Base-by-base conservation (phyloP, 2,113 vertebrate species). In the Pelmatolapia mariae region DNA sequence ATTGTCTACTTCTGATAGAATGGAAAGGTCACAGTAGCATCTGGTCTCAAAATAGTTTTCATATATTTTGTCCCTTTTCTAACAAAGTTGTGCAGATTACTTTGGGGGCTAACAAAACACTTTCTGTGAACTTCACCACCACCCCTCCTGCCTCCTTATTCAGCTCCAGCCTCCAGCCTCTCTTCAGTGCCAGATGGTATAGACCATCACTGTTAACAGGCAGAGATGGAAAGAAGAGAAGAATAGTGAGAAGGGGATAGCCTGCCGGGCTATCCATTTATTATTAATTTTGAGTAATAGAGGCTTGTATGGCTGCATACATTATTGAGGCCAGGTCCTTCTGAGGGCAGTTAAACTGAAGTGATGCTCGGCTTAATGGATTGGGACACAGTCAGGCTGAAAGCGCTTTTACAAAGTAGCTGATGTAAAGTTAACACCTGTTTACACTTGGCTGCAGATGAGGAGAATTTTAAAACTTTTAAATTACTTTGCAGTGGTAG, bases 231-330 rank as follows among this genome's bases (percentile, higher is more conserved):
- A 83, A 89, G 84, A 88, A 83, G 33, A 56, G 85, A 87, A 83
- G 85, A 87, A 89, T 45, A 84, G 87, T 59, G 90, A 89, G 86
- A 63, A 24, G 84, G 91, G 87, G 89, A 91, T 87, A 89, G 89
- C 83, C 63, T 22, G 52, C 85, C 68, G 82, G 89, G 79, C 82
- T 89, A 86, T 26, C 29, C 87, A 94, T 96, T 88, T 92, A 94
- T 94, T 95, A 95, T 96, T 95, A 93, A 95, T 93, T 89, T 79
- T 88, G 90, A 95, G 93, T 94, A 94, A 95, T 93, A 86, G 95
- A 91, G 88, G 86, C 88, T 92, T 92, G 92, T 94, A 88, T 91
- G 89, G 90, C 79, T 82, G 87, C 91, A 94, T 95, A 89, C 92
- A 94, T 94, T 95, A 94, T 94, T 94, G 90, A 95, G 89, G 83